Evolutionary conservation across 2,888 invertebrate species (phyloP).

Genomic region (Beris chalybata): DNA sequence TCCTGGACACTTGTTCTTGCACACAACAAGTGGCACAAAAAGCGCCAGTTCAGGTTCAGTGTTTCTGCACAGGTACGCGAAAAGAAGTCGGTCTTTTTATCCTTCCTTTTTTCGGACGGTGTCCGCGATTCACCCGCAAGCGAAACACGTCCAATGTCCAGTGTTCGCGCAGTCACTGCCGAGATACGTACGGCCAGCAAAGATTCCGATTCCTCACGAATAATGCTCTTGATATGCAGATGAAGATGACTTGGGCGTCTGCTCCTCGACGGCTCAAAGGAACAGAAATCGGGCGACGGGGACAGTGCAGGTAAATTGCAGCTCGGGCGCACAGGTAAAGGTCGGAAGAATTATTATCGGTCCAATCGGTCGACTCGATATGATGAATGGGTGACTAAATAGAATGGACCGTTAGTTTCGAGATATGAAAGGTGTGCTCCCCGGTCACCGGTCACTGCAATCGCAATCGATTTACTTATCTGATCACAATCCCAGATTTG

Average conservation of each 20-base stretch:
- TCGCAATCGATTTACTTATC: constrained; percentile 27
- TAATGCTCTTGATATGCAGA: constrained; percentile 27
- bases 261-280: background rate
- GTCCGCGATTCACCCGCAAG: constrained; percentile 24
- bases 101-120: constrained; percentile 27
- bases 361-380: constrained; percentile 23
- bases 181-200: constrained; percentile 9
- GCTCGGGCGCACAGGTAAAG: constrained; percentile 6
- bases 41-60: constrained; percentile 31
- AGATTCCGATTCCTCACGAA: background rate
- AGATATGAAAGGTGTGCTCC: constrained; percentile 18
- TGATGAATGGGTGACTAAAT: constrained; percentile 31
- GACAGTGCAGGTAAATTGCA: background rate
- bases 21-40: constrained; percentile 38
- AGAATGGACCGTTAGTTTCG: constrained; percentile 30
- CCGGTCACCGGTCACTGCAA: constrained; percentile 9
- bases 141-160: constrained; percentile 24
- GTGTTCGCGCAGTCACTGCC: constrained; percentile 16
- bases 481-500: constrained; percentile 26
- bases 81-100: constrained; percentile 28
- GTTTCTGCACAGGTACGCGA: constrained; percentile 15
- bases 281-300: background rate
- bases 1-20: constrained; percentile 38
- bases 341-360: constrained; percentile 20
- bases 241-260: constrained; percentile 27